phyloP scores from a whole-genome alignment of 2,113 vertebrate species.

The Heliornis fulica region DNA sequence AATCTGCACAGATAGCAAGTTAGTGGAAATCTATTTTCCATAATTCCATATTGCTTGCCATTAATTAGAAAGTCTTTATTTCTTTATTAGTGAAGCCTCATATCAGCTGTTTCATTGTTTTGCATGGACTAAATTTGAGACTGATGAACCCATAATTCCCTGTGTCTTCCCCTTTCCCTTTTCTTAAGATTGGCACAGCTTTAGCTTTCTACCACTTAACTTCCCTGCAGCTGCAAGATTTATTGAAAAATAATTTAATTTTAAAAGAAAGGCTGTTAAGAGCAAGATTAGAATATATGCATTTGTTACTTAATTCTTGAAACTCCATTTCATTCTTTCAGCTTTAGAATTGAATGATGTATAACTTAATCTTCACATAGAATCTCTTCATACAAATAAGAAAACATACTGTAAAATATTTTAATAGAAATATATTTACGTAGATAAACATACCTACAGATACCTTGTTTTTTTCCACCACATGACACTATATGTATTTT shows the following conservation, averaged over 20 bases:
- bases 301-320: neutral
- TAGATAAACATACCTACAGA: neutral
- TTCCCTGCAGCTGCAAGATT: neutral
- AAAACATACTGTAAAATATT: neutral
- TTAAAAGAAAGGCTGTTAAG: neutral
- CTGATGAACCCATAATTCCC: neutral
- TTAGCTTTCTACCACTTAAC: neutral
- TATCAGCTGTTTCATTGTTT: conserved; percentile 5
- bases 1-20: neutral
- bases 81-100: neutral
- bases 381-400: neutral
- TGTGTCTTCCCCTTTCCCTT: neutral
- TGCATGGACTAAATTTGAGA: neutral
- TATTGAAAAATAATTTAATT: neutral
- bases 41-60: neutral
- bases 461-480: neutral
- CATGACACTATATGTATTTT: neutral
- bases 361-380: neutral
- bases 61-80: neutral
- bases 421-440: neutral
- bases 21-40: neutral
- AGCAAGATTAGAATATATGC: neutral
- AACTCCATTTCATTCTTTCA: neutral
- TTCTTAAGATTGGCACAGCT: neutral
- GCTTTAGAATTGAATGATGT: neutral